These are phyloP conservation scores for Alcedo atthis DNA, from an alignment of 2,797 vertebrate genomes.

Conservation along the genomic window DNA sequence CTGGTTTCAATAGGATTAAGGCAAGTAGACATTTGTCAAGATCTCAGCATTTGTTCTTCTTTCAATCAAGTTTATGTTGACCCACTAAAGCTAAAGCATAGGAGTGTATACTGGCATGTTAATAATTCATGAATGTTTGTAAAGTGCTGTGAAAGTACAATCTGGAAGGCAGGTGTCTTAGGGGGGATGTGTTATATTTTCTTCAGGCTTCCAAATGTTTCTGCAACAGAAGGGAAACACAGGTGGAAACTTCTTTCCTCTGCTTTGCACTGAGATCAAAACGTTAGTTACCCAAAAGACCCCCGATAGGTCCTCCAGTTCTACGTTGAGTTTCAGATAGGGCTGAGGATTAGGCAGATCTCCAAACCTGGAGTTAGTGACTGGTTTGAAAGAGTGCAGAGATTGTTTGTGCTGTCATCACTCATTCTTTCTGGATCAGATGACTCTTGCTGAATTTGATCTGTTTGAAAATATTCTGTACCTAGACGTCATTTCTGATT, in stretches of 20 bases:
- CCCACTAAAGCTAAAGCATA: background rate
- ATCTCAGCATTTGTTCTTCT: background rate
- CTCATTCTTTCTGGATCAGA: background rate
- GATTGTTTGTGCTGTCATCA: background rate
- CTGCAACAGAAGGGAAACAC: background rate
- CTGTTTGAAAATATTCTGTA: background rate
- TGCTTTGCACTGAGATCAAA: background rate
- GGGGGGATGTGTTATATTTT: background rate
- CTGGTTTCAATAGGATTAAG: slow-evolving; percentile 38
- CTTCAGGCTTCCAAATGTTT: slow-evolving; percentile 15
- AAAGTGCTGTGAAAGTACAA: background rate
- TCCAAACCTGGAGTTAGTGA: background rate
- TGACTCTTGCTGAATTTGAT: background rate
- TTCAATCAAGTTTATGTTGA: background rate
- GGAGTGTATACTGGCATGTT: background rate
- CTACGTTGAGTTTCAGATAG: background rate
- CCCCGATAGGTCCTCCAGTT: background rate
- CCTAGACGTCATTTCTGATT: background rate
- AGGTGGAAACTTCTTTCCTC: background rate
- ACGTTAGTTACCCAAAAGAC: background rate
- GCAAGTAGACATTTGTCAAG: slow-evolving; percentile 8
- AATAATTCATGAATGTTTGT: slow-evolving; percentile 6
- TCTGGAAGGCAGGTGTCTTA: background rate
- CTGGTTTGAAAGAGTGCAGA: background rate
- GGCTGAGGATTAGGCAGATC: background rate